These are phyloP conservation scores for Pantherophis alleghaniensis DNA, from an alignment of 2,797 vertebrate species.

Conservation along the genomic window DNA sequence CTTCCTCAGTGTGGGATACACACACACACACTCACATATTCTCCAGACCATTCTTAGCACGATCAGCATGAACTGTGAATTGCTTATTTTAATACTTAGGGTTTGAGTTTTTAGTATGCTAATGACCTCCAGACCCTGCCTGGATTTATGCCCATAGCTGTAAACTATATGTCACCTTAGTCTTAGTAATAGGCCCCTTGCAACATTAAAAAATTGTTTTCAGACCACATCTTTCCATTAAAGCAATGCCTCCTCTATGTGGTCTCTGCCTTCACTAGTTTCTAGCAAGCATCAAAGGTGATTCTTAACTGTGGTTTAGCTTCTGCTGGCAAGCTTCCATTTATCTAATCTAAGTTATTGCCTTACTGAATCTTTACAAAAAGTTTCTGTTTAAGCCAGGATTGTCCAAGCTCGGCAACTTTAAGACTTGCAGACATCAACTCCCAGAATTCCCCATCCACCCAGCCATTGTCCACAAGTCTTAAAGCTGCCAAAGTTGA, in stretches of 20 bases:
- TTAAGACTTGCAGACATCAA: neutral
- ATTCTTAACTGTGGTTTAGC: neutral
- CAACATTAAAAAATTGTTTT: too few relatives aligned
- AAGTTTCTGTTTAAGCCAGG: neutral
- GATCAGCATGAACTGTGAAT: neutral
- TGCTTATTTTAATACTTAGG: neutral
- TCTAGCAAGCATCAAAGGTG: neutral
- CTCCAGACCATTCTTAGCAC: neutral
- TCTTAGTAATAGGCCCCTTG: neutral
- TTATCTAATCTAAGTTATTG: neutral
- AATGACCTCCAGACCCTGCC: neutral
- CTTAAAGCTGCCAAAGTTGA: neutral
- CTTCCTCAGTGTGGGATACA: neutral
- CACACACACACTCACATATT: neutral
- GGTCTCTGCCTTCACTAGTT: neutral
- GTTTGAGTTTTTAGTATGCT: neutral
- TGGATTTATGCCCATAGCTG: neutral
- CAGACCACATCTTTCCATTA: too few relatives aligned
- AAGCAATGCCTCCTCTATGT: neutral
- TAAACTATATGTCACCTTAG: neutral
- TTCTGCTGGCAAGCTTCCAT: neutral
- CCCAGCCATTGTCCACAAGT: neutral
- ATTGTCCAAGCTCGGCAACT: neutral
- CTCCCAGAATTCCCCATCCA: neutral
- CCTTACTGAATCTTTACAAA: neutral